A percentile compares a stretch with the other conserved stretches of the same genome.
Conservation (phyloP, 64 coral and sea anemone species). For the Orbicella faveolata region DNA sequence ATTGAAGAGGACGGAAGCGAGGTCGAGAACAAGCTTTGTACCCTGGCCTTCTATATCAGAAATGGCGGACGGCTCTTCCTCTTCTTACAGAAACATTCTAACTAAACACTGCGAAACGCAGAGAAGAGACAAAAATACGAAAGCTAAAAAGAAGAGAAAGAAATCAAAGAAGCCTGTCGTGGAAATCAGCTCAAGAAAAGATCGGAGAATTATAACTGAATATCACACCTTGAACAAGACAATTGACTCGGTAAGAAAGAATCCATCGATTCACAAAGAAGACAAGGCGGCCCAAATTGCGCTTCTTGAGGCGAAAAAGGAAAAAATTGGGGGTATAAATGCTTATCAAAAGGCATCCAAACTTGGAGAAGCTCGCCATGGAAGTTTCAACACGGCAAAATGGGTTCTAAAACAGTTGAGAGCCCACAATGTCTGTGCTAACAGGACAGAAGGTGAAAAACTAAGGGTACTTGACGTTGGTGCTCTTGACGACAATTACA, state of each 20-base stretch:
- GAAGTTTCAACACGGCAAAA: constrained; percentile 66
- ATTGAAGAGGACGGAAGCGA: constrained; percentile 58
- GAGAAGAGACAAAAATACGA: background rate
- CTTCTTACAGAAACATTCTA: background rate
- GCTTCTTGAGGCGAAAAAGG: constrained; percentile 30
- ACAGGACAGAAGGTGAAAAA: background rate
- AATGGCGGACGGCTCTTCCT: constrained; percentile 40
- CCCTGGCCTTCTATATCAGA: constrained; percentile 34
- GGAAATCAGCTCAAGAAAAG: constrained; percentile 38
- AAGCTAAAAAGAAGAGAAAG: constrained; percentile 37
- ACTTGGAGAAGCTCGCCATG: constrained; percentile 59
- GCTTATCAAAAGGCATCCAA: constrained; percentile 68
- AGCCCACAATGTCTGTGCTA: background rate
- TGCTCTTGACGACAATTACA: constrained; percentile 47
- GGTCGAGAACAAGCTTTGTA: constrained; percentile 10
- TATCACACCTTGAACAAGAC: constrained; percentile 56
- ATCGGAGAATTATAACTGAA: constrained; percentile 52
- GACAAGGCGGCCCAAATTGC: constrained; percentile 5
- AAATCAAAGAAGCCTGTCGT: constrained; percentile 41
- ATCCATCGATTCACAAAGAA: background rate
- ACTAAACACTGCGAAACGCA: background rate
- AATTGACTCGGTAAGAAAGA: constrained; percentile 39
- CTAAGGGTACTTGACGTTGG: constrained; percentile 55
- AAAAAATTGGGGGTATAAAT: constrained; percentile 62
- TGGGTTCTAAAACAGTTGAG: constrained; percentile 63